Evolutionary conservation across 2,113 vertebrate genomes (phyloP).

Genomic region (Vombatus ursinus): DNA sequence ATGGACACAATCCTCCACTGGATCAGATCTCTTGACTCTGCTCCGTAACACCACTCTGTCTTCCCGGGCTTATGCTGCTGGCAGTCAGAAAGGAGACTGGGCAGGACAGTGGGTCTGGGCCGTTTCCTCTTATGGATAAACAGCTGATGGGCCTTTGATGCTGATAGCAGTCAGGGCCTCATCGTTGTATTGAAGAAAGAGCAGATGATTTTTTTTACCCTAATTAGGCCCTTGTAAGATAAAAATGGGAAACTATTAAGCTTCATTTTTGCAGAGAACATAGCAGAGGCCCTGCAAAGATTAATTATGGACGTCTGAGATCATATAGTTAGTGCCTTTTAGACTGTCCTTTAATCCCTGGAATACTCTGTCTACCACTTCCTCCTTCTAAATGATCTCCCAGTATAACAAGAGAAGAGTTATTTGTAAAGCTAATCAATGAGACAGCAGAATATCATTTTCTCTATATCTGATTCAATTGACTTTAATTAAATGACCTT

Average conservation of each 20-base stretch:
- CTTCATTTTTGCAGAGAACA: neutral
- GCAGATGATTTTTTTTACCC: slow-evolving; percentile 2
- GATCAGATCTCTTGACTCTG: neutral
- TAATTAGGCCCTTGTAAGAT: neutral
- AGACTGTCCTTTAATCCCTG: slow-evolving; percentile 14
- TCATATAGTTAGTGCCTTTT: neutral
- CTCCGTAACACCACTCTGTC: neutral
- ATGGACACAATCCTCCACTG: neutral
- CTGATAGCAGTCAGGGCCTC: neutral
- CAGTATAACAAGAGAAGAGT: slow-evolving; percentile 11
- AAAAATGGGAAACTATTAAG: slow-evolving; percentile 29
- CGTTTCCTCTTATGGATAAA: neutral
- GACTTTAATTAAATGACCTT: slow-evolving; percentile 31
- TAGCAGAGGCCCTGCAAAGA: neutral
- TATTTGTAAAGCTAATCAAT: slow-evolving; percentile 63
- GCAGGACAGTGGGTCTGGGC: neutral
- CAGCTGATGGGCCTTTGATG: neutral
- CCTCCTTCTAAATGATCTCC: slow-evolving; percentile 46
- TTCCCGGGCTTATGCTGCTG: neutral
- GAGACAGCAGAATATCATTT: slow-evolving; percentile 9
- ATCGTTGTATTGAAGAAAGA: neutral
- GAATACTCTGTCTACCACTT: neutral
- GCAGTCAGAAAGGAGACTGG: neutral
- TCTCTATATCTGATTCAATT: slow-evolving; percentile 34
- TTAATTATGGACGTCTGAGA: neutral